Evolutionary conservation across 2,888 invertebrate species (phyloP), one percentile per base, ranked within the genome.

Genomic region (Meiosimyza platycephala): DNA sequence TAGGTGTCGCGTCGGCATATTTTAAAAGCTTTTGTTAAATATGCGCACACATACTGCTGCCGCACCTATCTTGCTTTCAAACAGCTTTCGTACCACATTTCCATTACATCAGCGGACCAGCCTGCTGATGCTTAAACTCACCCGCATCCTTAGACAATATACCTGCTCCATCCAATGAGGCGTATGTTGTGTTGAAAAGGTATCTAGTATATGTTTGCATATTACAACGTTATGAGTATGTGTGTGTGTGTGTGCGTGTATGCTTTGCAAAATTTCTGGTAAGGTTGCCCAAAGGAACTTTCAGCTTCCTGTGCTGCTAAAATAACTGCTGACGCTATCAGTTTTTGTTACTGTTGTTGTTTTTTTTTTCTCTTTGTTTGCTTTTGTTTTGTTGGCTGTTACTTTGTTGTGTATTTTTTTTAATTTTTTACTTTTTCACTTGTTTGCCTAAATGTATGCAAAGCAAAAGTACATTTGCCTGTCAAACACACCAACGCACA

Each of bases 1-100:
- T 78, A 83, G 83, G 83, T 83, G 82, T 83, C 79, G 84, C 82
- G 84, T 83, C 84, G 82, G 84, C 82, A 83, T 83, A 83, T 83
- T 83, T 83, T 82, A 83, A 83, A 83, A 83, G 83, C 83, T 80
- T 81, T 82, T 79, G 79, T 80, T 83, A 77, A 76, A 80, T 79
- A 78, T 73, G 76, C 76, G 76, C 77, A 54, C 18, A 40, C 69
- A 51, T 22, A 18, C 70, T 18, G 16, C 15, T 47, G 33, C 40
- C 40, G 16, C 1, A 13, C 48, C 50, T 50, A 47, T 16, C 55
- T 18, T 16, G 9, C 40, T 18, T 15, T 5, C 40, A 47, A 0
- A 28, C 51, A 52, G 9, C 9, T 18, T n/a, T 7, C 50, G 5
- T 7, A 48, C 9, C 28, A n/a, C n/a, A 33, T 1, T 51, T 65